A percentile compares a stretch with the other conserved stretches of the same genome.
phyloP scores from a whole-genome alignment of 2,797 vertebrate species.

The Tenualosa ilisha region DNA sequence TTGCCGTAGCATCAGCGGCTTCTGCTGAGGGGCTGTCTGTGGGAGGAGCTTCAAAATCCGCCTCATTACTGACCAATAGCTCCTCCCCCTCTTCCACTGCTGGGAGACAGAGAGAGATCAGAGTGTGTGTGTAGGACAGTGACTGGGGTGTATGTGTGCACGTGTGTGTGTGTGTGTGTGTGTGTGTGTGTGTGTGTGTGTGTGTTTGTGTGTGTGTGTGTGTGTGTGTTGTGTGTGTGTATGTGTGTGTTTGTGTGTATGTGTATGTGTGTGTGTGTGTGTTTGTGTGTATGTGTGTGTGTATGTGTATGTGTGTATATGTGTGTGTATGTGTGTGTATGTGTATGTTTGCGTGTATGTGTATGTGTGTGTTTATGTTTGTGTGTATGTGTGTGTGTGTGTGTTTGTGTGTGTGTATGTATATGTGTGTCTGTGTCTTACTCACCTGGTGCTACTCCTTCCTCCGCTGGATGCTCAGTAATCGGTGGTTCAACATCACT shows the following conservation, averaged over 20 bases:
- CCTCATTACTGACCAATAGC: slow-evolving; percentile 56
- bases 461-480: slow-evolving; percentile 27
- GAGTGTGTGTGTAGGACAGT: neutral
- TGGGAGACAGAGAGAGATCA: neutral
- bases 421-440: neutral
- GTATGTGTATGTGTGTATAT: neutral
- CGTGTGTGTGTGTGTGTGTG: neutral
- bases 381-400: no score
- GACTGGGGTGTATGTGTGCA: neutral
- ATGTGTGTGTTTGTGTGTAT: no score
- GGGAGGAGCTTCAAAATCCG: slow-evolving; percentile 44
- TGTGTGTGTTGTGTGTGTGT: no score
- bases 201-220: no score
- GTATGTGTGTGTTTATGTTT: no score
- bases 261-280: neutral
- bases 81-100: slow-evolving; percentile 56
- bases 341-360: no score
- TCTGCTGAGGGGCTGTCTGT: slow-evolving; percentile 39
- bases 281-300: neutral
- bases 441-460: neutral
- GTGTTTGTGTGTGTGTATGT: neutral
- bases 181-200: neutral
- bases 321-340: neutral
- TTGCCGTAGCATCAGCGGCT: slow-evolving; percentile 40
- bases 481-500: slow-evolving; percentile 45